Conservation (phyloP, 2,113 vertebrate genomes). For the Cyphomyrus plagiostoma region DNA sequence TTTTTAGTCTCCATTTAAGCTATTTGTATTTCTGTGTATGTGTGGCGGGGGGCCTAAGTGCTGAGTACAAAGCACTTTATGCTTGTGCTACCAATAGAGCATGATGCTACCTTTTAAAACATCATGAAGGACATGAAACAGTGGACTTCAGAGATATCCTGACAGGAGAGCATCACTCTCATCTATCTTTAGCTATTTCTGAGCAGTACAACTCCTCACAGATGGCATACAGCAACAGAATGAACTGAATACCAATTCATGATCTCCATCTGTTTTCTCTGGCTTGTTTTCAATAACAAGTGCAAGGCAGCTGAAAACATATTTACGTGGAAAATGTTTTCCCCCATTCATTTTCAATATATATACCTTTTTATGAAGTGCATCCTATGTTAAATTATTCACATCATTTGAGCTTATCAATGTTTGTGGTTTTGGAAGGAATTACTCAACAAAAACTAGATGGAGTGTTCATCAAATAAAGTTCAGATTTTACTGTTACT, state of each 20-base stretch:
- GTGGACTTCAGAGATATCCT: conserved; percentile 27
- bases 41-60: not conserved
- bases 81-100: conserved; percentile 32
- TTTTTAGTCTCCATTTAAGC: not conserved
- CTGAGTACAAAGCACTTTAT: conserved; percentile 1
- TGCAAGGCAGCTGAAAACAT: conserved; percentile 24
- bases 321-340: conserved; percentile 10
- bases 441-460: not conserved
- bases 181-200: conserved; percentile 47
- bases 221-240: conserved; percentile 52
- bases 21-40: not conserved
- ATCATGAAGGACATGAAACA: conserved; percentile 27
- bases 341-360: conserved; percentile 20
- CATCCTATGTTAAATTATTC: conserved; percentile 14
- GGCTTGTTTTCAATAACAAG: conserved; percentile 43
- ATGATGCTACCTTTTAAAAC: conserved; percentile 25
- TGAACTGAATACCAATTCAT: conserved; percentile 54
- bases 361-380: conserved; percentile 12
- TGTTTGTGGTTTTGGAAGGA: not conserved
- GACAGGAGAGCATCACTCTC: conserved; percentile 35
- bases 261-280: conserved; percentile 52
- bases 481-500: not conserved
- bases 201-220: conserved; percentile 47
- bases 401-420: not conserved
- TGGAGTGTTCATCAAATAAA: not conserved